These are phyloP conservation scores for Saccostrea cuccullata DNA, from an alignment of 1,140 invertebrate genomes.

Conservation along the genomic window DNA sequence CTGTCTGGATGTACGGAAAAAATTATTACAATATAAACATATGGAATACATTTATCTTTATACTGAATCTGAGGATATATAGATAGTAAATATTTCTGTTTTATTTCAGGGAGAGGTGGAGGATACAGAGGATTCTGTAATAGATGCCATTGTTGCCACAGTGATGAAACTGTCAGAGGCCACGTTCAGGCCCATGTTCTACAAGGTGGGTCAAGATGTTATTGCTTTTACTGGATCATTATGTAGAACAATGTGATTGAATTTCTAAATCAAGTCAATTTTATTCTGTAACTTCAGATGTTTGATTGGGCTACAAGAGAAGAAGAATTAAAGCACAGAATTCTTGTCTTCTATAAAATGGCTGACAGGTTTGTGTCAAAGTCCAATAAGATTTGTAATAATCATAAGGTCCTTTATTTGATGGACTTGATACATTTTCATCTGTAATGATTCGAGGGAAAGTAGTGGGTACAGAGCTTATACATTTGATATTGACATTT, in stretches of 20 bases:
- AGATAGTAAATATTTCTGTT: background rate
- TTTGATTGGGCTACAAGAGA: constrained; percentile 86
- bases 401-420: background rate
- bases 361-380: constrained; percentile 66
- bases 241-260: background rate
- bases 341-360: constrained; percentile 86
- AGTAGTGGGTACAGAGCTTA: too few species aligned
- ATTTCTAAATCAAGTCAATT: background rate
- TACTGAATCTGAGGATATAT: too few species aligned
- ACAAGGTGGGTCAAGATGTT: constrained; percentile 79
- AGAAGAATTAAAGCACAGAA: constrained; percentile 83
- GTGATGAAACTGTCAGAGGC: constrained; percentile 93
- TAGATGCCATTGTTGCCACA: constrained; percentile 86
- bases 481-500: constrained; percentile 79
- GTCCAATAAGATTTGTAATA: background rate
- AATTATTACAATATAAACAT: too few species aligned
- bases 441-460: too few species aligned
- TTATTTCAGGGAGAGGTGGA: constrained; percentile 53
- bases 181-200: constrained; percentile 91
- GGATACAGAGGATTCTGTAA: constrained; percentile 85
- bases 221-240: background rate
- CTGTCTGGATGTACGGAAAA: background rate
- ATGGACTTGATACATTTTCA: background rate
- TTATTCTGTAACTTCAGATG: constrained; percentile 78
- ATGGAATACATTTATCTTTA: too few species aligned